Percentiles rank a stretch among this genome's conserved stretches.
Evolutionary conservation across 2,113 vertebrate species (phyloP).

Genomic region (Callithrix jacchus): DNA sequence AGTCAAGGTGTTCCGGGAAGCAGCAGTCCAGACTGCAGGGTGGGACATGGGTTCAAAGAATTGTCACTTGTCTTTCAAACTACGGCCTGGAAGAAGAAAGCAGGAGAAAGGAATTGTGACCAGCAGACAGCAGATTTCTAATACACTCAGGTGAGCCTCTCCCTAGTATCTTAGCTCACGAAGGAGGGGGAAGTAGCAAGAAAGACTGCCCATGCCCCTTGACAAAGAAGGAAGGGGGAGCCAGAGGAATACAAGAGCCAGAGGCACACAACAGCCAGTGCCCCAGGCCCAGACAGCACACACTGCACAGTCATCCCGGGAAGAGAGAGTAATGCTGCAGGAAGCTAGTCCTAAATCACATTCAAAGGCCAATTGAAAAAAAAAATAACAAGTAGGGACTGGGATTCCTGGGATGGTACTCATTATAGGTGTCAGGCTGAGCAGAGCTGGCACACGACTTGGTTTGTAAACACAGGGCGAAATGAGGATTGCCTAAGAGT

Average conservation of each 20-base stretch:
- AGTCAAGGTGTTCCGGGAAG: background rate
- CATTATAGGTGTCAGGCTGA: accelerated
- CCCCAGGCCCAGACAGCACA: background rate
- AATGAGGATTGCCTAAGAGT: accelerated
- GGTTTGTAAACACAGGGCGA: background rate
- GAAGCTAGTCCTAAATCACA: no score
- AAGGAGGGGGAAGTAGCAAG: background rate
- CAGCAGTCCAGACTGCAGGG: background rate
- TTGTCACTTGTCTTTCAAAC: background rate
- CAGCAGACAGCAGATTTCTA: background rate
- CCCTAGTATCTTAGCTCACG: background rate
- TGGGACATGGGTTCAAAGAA: background rate
- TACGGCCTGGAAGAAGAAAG: background rate
- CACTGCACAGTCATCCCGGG: background rate
- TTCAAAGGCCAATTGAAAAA: background rate
- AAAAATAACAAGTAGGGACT: background rate
- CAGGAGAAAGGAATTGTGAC: background rate
- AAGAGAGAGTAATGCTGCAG: background rate
- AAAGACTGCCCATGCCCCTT: background rate
- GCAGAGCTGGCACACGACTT: accelerated
- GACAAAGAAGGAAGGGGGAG: background rate
- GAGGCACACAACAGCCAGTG: background rate
- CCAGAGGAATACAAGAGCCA: background rate
- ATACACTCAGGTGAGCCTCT: background rate
- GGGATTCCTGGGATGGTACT: accelerated